A percentile compares a stretch with the other conserved stretches of the same genome.
Conservation (phyloP, 2,888 invertebrate species). For the Eumerus sabulonum region DNA sequence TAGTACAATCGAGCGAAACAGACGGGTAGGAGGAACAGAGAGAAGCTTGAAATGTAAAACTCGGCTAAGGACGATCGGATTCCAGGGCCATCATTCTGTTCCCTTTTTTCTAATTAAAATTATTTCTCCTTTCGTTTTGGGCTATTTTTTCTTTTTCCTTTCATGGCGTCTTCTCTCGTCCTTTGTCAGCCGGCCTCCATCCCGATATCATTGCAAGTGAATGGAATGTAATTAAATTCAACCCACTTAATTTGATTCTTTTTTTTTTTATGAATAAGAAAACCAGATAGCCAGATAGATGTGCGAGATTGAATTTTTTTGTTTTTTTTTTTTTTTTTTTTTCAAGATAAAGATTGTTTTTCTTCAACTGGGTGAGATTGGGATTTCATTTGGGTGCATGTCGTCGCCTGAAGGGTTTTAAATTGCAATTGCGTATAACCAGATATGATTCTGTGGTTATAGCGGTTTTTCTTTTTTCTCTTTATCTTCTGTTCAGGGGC, state of each 20-base stretch:
- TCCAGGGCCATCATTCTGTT: not conserved
- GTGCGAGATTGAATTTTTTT: not conserved
- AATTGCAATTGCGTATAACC: slow-evolving; percentile 29
- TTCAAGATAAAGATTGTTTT: slow-evolving; percentile 15
- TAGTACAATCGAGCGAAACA: slow-evolving; percentile 29
- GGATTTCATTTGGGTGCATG: slow-evolving; percentile 15
- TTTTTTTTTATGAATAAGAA: slow-evolving; percentile 1
- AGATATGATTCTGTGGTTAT: slow-evolving; percentile 9
- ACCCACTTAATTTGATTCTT: slow-evolving; percentile 47
- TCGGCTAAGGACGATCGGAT: too few species aligned
- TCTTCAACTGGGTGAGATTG: not conserved
- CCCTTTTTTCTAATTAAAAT: slow-evolving; percentile 33
- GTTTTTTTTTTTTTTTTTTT: not conserved
- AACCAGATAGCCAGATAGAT: slow-evolving; percentile 2
- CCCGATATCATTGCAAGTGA: slow-evolving; percentile 7
- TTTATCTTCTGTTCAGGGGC: slow-evolving; percentile 7
- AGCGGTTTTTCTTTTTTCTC: not conserved
- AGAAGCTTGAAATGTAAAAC: slow-evolving; percentile 10
- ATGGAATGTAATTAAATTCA: slow-evolving; percentile 45
- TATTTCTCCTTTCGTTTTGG: not conserved
- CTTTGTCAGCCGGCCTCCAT: too few species aligned
- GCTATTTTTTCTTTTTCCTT: not conserved
- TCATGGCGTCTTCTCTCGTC: not conserved
- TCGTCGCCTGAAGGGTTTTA: slow-evolving; percentile 25
- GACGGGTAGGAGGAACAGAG: not conserved